phyloP scores from a whole-genome alignment of 1,140 invertebrate species.

The Thaumetopoea pityocampa region DNA sequence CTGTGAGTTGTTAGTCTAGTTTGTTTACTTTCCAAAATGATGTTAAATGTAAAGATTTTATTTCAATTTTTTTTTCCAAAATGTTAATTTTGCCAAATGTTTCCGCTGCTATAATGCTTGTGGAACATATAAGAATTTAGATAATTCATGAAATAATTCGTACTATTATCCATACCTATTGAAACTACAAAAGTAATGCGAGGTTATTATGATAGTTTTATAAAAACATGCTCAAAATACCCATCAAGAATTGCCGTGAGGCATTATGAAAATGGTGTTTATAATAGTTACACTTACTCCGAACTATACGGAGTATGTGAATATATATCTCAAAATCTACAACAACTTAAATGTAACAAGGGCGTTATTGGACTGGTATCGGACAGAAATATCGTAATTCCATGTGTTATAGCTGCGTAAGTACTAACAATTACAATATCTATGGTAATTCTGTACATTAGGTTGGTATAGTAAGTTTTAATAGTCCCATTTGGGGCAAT shows the following conservation, averaged over 20 bases:
- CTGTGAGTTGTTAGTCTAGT: too few species aligned
- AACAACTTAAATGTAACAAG: conserved; percentile 48
- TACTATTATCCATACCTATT: too few species aligned
- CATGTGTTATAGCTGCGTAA: conserved; percentile 63
- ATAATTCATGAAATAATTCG: too few species aligned
- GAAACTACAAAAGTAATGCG: conserved; percentile 50
- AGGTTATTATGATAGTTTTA: conserved; percentile 61
- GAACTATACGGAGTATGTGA: conserved; percentile 62
- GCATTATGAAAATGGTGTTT: conserved; percentile 36
- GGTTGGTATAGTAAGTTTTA: too few species aligned
- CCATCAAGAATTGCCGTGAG: conserved; percentile 48
- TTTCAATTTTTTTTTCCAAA: too few species aligned
- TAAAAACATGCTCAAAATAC: conserved; percentile 49
- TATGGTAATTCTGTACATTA: too few species aligned
- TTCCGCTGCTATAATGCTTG: too few species aligned
- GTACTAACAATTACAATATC: conserved; percentile 23
- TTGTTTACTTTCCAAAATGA: too few species aligned
- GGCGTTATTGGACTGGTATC: conserved; percentile 54
- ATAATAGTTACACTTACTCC: conserved; percentile 52
- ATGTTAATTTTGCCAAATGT: too few species aligned
- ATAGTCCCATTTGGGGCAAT: too few species aligned
- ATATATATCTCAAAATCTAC: conserved; percentile 60
- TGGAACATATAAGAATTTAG: too few species aligned
- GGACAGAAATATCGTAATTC: conserved; percentile 55
- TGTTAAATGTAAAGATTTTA: too few species aligned